Percentiles rank a stretch among this genome's conserved stretches.
Evolutionary conservation across 2,888 invertebrate genomes (phyloP).

Genomic region (Pheosia gnoma): DNA sequence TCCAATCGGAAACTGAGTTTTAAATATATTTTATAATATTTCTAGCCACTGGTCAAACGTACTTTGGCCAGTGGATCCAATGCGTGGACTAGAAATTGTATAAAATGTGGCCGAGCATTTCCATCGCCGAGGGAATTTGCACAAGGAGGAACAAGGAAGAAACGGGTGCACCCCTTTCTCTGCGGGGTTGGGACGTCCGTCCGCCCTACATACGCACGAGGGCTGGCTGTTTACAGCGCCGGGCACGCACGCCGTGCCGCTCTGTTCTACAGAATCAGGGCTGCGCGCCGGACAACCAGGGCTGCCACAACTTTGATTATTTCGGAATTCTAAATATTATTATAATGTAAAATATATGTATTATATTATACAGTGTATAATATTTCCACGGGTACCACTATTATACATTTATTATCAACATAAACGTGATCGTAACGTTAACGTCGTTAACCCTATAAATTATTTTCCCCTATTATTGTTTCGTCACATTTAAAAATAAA

Average conservation of each 20-base stretch:
- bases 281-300: conserved; percentile 79
- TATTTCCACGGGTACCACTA: too few relatives aligned
- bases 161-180: conserved; percentile 80
- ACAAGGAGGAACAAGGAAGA: conserved; percentile 84
- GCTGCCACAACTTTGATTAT: conserved; percentile 51
- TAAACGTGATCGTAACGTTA: too few relatives aligned
- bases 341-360: too few relatives aligned
- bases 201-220: conserved; percentile 78
- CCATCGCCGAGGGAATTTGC: conserved; percentile 84
- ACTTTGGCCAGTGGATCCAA: not conserved
- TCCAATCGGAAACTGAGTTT: not conserved
- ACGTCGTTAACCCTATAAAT: too few relatives aligned
- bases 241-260: conserved; percentile 80
- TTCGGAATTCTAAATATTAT: too few relatives aligned
- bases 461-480: too few relatives aligned
- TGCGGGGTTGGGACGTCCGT: conserved; percentile 71
- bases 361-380: too few relatives aligned
- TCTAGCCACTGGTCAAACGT: not conserved
- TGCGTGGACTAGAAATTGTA: conserved; percentile 79
- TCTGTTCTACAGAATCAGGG: conserved; percentile 81
- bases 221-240: conserved; percentile 81
- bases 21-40: not conserved
- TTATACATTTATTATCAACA: too few relatives aligned
- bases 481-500: too few relatives aligned
- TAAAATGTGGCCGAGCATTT: conserved; percentile 84